phyloP scores from a whole-genome alignment of 2,888 invertebrate species.

The Drosophila infuscata region DNA sequence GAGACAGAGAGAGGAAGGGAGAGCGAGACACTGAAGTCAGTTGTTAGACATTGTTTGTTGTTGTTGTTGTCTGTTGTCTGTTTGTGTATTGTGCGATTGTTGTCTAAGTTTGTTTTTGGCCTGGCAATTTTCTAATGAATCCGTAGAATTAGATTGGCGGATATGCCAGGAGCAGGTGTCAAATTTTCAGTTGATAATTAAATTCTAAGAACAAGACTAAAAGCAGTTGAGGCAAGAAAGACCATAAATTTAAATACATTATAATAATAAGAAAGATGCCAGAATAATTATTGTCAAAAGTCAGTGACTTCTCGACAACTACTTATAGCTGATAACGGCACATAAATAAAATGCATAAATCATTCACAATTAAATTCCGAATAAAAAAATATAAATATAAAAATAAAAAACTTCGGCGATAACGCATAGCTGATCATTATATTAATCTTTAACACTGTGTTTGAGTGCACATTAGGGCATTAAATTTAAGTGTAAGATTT shows the following conservation, averaged over 20 bases:
- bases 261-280: not conserved
- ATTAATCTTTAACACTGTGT: constrained; percentile 10
- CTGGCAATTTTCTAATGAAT: constrained; percentile 56
- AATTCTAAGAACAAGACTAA: constrained; percentile 13
- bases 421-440: constrained; percentile 3
- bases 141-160: constrained; percentile 37
- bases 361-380: not conserved
- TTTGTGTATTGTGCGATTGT: constrained; percentile 37
- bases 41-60: constrained; percentile 9
- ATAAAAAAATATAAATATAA: not conserved
- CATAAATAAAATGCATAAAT: not conserved
- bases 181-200: constrained; percentile 20
- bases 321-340: constrained; percentile 12
- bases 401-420: not conserved
- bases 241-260: not conserved
- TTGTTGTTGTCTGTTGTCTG: constrained; percentile 33
- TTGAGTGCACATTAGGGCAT: not conserved
- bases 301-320: constrained; percentile 1
- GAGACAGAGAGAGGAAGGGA: not conserved
- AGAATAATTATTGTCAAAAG: not conserved
- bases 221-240: not conserved
- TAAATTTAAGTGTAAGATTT: not conserved
- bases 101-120: constrained; percentile 17
- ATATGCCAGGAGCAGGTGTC: constrained; percentile 46
- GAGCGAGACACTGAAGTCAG: constrained; percentile 30